Base-by-base conservation (phyloP, 2,113 vertebrate species). In the Pygoscelis adeliae region DNA sequence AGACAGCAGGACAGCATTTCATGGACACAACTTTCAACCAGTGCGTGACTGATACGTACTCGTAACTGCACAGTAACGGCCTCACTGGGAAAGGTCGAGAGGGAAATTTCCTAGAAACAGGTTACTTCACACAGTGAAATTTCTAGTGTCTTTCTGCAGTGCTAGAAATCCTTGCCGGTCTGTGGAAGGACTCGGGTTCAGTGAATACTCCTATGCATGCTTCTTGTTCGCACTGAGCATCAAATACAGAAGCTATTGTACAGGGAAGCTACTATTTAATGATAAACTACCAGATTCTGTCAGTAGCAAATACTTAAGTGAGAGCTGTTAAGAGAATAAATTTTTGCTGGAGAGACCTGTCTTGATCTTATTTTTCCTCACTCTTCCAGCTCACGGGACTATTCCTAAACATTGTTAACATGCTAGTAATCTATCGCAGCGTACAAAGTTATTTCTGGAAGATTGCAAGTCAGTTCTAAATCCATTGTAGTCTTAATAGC, bases 181-280 rank as follows among this genome's bases (percentile, higher is more conserved):
- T 44, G 36, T 2, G 36, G 25, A 5, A 38, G 20, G 8, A 1
- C 36, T 61, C 38, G 0, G 25, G 3, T 15, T 13, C 36, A 3
- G 19, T 4, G 40, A 65, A 5, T 10, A 4, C 21, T 67, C 61
- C 38, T 0, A 5, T 3, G n/a, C 36, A 3, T 15, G 30, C 22
- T 38, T 32, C 2, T 27, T n/a, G 22, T 27, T 53, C 0, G 0
- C 30, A 16, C 58, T 34, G 1, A 14, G 1, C n/a, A n/a, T 3
- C 84, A 9, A 26, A 23, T 4, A 36, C 66, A 22, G 38, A 49
- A 18, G 27, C 66, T 23, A 4, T n/a, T 53, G 1, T 8, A 14
- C 49, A 30, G 46, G 46, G 14, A 12, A 76, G n/a, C 17, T 19
- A 1, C 46, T 23, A 1, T 55, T 53, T 32, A 36, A 40, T 27